phyloP scores from a whole-genome alignment of 35 echinoderm and acorn worm species.

The Holothuria glaberrima region DNA sequence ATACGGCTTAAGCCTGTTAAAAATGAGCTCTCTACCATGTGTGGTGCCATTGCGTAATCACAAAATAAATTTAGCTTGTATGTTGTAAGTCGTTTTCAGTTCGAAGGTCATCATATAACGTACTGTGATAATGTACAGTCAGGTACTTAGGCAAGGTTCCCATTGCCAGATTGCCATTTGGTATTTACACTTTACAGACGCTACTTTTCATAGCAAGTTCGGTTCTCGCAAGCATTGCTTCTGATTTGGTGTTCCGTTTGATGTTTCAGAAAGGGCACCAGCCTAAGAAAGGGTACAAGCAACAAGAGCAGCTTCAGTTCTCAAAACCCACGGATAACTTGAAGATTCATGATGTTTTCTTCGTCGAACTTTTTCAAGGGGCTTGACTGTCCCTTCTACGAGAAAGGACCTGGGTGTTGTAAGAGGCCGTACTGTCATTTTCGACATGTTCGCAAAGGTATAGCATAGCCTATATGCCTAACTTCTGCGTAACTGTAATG shows the following conservation, averaged over 20 bases:
- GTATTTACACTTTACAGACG: too few species aligned
- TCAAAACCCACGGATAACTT: not conserved
- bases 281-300: too few species aligned
- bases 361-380: slow-evolving; percentile 44
- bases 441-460: slow-evolving; percentile 46
- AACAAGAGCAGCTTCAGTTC: too few species aligned
- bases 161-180: too few species aligned
- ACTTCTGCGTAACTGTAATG: too few species aligned
- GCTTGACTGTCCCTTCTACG: slow-evolving; percentile 43
- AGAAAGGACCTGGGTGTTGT: slow-evolving; percentile 41
- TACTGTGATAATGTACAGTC: too few species aligned
- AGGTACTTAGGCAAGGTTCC: too few species aligned
- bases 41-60: not conserved
- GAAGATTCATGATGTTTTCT: slow-evolving; percentile 24
- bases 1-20: not conserved
- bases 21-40: not conserved
- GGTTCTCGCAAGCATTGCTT: too few species aligned
- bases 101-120: too few species aligned
- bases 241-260: too few species aligned
- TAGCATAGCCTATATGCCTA: not conserved
- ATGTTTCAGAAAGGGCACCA: too few species aligned
- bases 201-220: too few species aligned
- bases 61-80: not conserved
- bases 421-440: slow-evolving; percentile 50
- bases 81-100: not conserved